These are phyloP conservation scores for Poicephalus gulielmi DNA, from an alignment of 2,113 vertebrate species.

Conservation along the genomic window DNA sequence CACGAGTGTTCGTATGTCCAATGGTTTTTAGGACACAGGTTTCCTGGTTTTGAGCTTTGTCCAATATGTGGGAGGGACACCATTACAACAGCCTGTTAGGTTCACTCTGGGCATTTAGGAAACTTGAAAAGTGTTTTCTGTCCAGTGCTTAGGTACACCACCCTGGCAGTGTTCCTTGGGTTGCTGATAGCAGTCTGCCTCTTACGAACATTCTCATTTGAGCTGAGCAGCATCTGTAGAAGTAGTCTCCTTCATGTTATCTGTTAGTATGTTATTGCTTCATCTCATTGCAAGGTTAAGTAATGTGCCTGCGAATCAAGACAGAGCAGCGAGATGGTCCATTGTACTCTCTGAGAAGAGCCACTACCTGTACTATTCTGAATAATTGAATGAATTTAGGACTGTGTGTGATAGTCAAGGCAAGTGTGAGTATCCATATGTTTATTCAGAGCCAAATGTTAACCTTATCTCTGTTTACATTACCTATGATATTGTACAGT, in stretches of 20 bases:
- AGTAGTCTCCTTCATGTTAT: background rate
- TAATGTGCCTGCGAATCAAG: background rate
- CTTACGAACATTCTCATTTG: background rate
- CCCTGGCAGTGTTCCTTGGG: background rate
- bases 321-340: background rate
- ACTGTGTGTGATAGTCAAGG: background rate
- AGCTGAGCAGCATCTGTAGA: background rate
- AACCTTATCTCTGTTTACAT: background rate
- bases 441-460: background rate
- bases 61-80: background rate
- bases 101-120: background rate
- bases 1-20: background rate
- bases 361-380: background rate
- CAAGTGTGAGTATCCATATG: background rate
- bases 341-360: background rate
- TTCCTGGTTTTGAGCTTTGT: background rate
- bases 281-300: accelerated
- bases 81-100: background rate
- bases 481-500: background rate
- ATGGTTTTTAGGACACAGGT: background rate
- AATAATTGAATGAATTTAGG: background rate
- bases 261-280: background rate
- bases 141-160: background rate
- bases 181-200: background rate
- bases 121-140: background rate